Evolutionary conservation across 2,888 invertebrate species (phyloP).

Genomic region (Sinohyriopsis cumingii): DNA sequence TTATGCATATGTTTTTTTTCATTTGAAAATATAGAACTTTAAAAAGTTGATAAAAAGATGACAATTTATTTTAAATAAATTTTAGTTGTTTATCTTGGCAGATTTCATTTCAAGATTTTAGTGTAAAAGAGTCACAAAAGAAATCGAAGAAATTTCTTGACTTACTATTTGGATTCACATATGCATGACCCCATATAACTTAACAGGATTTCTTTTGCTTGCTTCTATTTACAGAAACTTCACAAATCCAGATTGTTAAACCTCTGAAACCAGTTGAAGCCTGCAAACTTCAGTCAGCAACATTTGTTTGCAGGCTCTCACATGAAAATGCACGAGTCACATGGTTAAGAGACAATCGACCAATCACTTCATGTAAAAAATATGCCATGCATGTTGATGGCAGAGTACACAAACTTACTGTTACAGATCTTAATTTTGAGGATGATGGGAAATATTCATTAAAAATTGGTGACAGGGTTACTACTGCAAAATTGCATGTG

Average conservation of each 20-base stretch:
- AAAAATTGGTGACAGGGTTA: constrained; percentile 46
- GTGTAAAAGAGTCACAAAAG: too few species aligned
- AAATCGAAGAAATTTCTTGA: too few species aligned
- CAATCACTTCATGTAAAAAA: constrained; percentile 41
- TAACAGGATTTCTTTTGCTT: too few species aligned
- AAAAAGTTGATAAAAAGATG: too few species aligned
- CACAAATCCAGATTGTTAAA: constrained; percentile 28
- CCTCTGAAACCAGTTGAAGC: constrained; percentile 32
- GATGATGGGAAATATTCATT: constrained; percentile 58
- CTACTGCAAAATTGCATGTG: constrained; percentile 48
- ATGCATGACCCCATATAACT: too few species aligned
- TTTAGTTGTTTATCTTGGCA: too few species aligned
- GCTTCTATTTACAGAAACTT: neutral
- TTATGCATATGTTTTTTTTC: too few species aligned
- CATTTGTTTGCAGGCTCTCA: constrained; percentile 82
- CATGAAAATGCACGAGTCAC: constrained; percentile 83
- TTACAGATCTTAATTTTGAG: constrained; percentile 45
- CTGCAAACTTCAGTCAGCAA: constrained; percentile 42
- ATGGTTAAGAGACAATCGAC: constrained; percentile 78
- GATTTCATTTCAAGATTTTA: too few species aligned
- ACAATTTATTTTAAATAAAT: too few species aligned
- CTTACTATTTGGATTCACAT: too few species aligned
- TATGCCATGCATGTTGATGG: constrained; percentile 53
- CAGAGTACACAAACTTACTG: constrained; percentile 51
- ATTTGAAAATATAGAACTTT: too few species aligned